These are phyloP conservation scores for Euborellia annulipes DNA, from an alignment of 1,140 invertebrate genomes.

Conservation along the genomic window DNA sequence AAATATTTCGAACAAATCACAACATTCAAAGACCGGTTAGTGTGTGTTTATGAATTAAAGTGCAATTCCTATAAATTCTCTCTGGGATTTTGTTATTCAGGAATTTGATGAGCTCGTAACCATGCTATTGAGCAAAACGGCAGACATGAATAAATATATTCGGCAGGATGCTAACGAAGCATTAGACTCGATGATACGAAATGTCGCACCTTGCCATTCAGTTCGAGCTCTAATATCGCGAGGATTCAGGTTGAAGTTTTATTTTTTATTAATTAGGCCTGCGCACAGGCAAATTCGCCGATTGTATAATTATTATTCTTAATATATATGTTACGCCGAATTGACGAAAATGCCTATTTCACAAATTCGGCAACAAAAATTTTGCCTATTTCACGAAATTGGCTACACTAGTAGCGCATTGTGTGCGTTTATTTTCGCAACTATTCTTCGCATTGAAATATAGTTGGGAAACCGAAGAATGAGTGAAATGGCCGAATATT, in stretches of 20 bases:
- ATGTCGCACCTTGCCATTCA: constrained; percentile 27
- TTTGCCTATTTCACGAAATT: too few species aligned
- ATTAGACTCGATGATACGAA: constrained; percentile 37
- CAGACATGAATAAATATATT: constrained; percentile 48
- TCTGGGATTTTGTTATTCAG: constrained; percentile 22
- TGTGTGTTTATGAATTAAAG: constrained; percentile 1
- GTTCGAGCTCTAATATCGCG: constrained; percentile 22
- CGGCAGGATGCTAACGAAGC: constrained; percentile 43
- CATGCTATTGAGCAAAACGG: constrained; percentile 38
- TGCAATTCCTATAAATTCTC: background rate
- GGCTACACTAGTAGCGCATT: too few species aligned
- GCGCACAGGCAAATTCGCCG: too few species aligned
- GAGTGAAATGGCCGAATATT: too few species aligned
- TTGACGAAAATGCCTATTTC: too few species aligned
- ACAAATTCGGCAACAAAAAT: too few species aligned
- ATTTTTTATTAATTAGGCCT: too few species aligned
- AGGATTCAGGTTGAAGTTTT: constrained; percentile 15
- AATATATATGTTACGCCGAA: too few species aligned
- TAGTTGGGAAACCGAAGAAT: too few species aligned
- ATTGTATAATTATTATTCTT: too few species aligned
- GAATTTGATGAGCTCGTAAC: constrained; percentile 43
- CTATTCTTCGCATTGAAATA: too few species aligned
- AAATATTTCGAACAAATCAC: constrained; percentile 24
- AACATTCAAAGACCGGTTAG: constrained; percentile 25
- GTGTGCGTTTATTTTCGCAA: too few species aligned